Conservation (phyloP, 37 sponge, comb jelly and placozoan genomes). For the Spongilla lacustris region DNA sequence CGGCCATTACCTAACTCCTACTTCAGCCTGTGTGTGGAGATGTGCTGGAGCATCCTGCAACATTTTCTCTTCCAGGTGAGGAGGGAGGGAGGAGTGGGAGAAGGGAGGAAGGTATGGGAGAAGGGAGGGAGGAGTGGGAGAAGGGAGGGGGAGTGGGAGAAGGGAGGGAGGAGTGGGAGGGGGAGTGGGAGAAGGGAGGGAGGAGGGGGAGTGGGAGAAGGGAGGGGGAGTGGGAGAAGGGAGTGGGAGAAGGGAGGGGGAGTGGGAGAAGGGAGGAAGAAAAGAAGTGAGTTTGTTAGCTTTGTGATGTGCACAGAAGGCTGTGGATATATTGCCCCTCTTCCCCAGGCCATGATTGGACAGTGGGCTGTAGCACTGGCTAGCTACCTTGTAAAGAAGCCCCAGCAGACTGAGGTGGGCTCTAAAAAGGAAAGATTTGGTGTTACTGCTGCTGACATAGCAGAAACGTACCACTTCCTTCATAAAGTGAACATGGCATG, state of each 20-base stretch:
- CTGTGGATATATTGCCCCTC: neutral
- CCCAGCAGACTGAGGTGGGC: neutral
- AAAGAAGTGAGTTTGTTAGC: too few relatives aligned
- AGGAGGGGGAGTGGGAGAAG: neutral
- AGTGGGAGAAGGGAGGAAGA: neutral
- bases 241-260: neutral
- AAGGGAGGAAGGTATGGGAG: neutral
- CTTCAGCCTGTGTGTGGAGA: conserved; percentile 20
- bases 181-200: neutral
- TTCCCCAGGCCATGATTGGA: conserved; percentile 44
- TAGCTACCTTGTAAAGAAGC: conserved; percentile 23
- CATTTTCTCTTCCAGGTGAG: conserved; percentile 54
- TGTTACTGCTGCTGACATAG: conserved; percentile 40
- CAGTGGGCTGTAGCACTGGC: conserved; percentile 39
- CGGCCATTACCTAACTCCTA: conserved; percentile 56
- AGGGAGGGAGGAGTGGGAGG: neutral
- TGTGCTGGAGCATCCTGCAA: conserved; percentile 61
- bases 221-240: neutral
- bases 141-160: neutral
- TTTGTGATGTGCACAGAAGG: too few relatives aligned
- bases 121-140: neutral
- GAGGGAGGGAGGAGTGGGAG: neutral
- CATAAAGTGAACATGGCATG: conserved; percentile 69
- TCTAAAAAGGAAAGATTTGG: conserved; percentile 36
- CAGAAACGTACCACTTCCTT: conserved; percentile 58